Evolutionary conservation across 2,113 vertebrate genomes (phyloP).

Genomic region (Thymallus thymallus): DNA sequence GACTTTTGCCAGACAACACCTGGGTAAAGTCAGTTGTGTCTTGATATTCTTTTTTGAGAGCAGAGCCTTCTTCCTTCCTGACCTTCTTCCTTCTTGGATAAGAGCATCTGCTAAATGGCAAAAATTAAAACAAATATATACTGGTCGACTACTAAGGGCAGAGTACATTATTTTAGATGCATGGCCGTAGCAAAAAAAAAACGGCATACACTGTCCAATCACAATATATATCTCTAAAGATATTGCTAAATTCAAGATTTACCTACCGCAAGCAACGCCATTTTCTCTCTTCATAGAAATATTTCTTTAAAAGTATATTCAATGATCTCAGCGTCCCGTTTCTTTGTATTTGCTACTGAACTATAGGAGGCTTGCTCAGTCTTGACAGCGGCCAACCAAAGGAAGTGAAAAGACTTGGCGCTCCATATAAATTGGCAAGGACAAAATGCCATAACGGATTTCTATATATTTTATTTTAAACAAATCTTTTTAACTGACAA

Average conservation of each 20-base stretch:
- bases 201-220: neutral
- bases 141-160: no score
- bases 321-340: neutral
- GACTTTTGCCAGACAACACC: no score
- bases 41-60: no score
- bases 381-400: conserved; percentile 51
- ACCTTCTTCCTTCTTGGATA: no score
- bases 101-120: no score
- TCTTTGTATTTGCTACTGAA: conserved; percentile 21
- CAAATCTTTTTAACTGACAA: conserved; percentile 63
- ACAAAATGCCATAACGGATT: conserved; percentile 54
- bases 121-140: no score
- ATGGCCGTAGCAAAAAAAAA: neutral
- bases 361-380: conserved; percentile 49
- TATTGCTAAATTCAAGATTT: conserved; percentile 25
- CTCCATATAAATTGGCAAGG: conserved; percentile 50
- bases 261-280: conserved; percentile 41
- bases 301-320: neutral
- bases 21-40: no score
- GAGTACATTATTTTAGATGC: no score
- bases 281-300: conserved; percentile 19
- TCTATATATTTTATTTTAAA: conserved; percentile 58
- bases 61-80: no score
- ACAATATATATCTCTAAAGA: neutral
- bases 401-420: conserved; percentile 60